Evolutionary conservation across 2,797 vertebrate species (phyloP), one percentile per base, ranked within the genome.

Genomic region (Dromococcyx pavoninus): DNA sequence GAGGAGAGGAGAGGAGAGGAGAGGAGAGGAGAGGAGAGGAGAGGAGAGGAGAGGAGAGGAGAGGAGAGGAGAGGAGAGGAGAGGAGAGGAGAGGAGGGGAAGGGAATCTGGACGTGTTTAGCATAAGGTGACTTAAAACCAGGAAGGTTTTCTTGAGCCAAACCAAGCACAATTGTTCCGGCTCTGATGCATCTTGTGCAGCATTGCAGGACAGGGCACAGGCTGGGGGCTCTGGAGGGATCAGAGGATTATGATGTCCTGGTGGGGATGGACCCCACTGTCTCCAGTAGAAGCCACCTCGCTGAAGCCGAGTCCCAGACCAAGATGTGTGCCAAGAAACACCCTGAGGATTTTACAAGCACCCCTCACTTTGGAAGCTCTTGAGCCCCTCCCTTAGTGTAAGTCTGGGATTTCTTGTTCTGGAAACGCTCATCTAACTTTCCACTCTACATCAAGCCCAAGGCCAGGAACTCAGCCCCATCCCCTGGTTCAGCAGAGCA

Each of bases 211-310:
- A 22, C 54, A 17, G 46, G 30, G 51, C 57, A n/a, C 32, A 28
- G 58, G 37, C 24, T 2, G 5, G 64, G 46, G 22, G 41, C 18
- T 33, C 43, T 46, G 57, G 17, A 24, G 32, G 14, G 23, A 7
- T 10, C 51, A 17, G 41, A 25, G 23, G 39, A 35, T 64, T 19
- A 11, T 35, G 16, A 28, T 44, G 28, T 22, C 10, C 37, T 8
- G 16, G 15, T 17, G 35, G 28, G 65, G 13, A 17, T 2, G 3
- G 65, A 16, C 17, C 9, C 18, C 0, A 0, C 8, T 51, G 60
- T 66, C 4, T 32, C 28, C 75, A 64, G 39, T 24, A 65, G 50
- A 17, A 60, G 25, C 33, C 41, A 37, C n/a, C 30, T 33, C 30
- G 35, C 41, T 24, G 18, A 43, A 27, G 39, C 18, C 12, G 32